Conservation (phyloP, 2,888 invertebrate species). For the Lymantria dispar region DNA sequence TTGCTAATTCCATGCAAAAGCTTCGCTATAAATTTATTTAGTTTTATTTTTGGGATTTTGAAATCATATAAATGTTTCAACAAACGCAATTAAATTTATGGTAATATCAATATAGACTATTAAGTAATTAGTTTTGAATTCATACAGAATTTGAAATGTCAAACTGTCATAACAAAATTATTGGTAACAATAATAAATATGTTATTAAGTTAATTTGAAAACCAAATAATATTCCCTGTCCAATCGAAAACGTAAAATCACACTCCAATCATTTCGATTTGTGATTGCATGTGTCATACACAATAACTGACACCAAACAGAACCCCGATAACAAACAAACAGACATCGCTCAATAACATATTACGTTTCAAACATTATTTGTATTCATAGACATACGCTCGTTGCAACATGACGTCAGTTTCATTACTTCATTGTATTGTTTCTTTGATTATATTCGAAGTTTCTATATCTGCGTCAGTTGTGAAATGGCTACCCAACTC, state of each 20-base stretch:
- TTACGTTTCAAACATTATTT: constrained; percentile 44
- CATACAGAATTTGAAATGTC: no score
- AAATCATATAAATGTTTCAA: no score
- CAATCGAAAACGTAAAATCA: constrained; percentile 10
- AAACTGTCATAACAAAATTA: no score
- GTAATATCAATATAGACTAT: no score
- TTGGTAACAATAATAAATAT: background rate
- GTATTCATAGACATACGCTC: constrained; percentile 42
- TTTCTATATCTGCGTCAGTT: constrained; percentile 37
- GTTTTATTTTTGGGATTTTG: no score
- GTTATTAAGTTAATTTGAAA: background rate
- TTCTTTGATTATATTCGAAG: constrained; percentile 1
- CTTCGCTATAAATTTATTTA: no score
- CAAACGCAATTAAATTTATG: no score
- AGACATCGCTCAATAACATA: constrained; percentile 59
- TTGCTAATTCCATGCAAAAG: background rate
- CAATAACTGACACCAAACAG: constrained; percentile 45
- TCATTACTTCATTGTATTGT: constrained; percentile 11
- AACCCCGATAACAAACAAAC: constrained; percentile 50
- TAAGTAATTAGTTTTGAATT: no score
- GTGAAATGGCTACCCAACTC: constrained; percentile 67
- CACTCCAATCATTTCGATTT: constrained; percentile 31
- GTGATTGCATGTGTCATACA: constrained; percentile 48
- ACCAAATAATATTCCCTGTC: background rate
- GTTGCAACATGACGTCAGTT: constrained; percentile 25